These are phyloP conservation scores for Macaca fascicularis DNA, from an alignment of 2,113 vertebrate species.

Conservation along the genomic window DNA sequence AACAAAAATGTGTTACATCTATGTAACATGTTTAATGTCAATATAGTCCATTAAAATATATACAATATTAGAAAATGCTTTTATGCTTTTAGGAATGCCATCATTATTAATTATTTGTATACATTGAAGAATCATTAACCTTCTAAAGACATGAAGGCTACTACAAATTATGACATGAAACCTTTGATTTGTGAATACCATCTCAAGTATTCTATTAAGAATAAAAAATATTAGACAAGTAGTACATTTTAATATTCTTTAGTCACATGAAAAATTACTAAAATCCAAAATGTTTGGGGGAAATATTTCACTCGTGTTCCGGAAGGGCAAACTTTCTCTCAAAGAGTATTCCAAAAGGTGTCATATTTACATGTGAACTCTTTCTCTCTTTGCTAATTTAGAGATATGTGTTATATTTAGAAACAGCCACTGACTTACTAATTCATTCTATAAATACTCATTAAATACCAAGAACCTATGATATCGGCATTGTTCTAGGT, in stretches of 20 bases:
- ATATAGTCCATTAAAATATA: background rate
- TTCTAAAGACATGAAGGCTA: background rate
- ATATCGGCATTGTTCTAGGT: background rate
- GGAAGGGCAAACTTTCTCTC: background rate
- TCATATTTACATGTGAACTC: background rate
- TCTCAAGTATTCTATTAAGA: background rate
- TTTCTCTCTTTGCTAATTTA: background rate
- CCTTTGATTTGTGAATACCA: background rate
- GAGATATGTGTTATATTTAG: background rate
- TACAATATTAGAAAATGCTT: background rate
- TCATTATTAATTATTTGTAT: background rate
- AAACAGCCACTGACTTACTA: background rate
- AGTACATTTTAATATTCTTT: background rate
- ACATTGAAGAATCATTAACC: background rate
- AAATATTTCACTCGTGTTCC: background rate
- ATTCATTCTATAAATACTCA: background rate
- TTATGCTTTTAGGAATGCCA: background rate
- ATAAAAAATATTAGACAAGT: constrained; percentile 18
- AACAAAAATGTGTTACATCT: background rate
- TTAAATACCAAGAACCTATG: background rate
- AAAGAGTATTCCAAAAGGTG: background rate
- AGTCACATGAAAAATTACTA: background rate
- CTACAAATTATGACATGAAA: constrained; percentile 4
- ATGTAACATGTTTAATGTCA: background rate
- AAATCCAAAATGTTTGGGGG: background rate